Evolutionary conservation across 2,888 invertebrate species (phyloP).

Genomic region (Lycocerus yunnanus): DNA sequence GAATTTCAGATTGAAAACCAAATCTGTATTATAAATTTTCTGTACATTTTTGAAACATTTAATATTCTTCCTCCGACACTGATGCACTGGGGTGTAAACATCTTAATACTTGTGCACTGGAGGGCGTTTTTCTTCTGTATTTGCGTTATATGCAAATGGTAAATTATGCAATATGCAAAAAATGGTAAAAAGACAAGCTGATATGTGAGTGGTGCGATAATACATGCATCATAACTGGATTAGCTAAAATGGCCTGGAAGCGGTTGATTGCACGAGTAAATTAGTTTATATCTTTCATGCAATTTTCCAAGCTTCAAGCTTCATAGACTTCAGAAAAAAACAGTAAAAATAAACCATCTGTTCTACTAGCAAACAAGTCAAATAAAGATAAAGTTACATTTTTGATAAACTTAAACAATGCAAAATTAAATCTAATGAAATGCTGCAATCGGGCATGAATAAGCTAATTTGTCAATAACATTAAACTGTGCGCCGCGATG

Average conservation of each 20-base stretch:
- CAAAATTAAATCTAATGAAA: neutral
- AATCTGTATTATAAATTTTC: too few species aligned
- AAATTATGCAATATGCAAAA: too few species aligned
- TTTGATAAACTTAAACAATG: neutral
- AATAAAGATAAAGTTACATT: neutral
- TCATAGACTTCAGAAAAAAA: neutral
- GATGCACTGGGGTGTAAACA: too few species aligned
- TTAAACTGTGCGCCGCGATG: neutral
- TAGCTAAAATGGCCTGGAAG: neutral
- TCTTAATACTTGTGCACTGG: too few species aligned
- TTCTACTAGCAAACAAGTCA: neutral
- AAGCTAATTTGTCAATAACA: neutral
- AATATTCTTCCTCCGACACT: too few species aligned
- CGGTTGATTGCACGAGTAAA: neutral
- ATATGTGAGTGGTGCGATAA: too few species aligned
- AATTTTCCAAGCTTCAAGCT: neutral
- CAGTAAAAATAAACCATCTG: neutral
- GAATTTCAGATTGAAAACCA: too few species aligned
- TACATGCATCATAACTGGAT: neutral
- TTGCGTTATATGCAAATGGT: too few species aligned
- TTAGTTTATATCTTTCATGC: neutral
- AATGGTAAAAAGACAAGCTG: too few species aligned
- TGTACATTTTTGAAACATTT: too few species aligned
- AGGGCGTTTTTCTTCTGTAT: too few species aligned
- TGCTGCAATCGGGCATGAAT: neutral